phyloP scores from a whole-genome alignment of 2,888 invertebrate species.

The Synanthedon myopaeformis region DNA sequence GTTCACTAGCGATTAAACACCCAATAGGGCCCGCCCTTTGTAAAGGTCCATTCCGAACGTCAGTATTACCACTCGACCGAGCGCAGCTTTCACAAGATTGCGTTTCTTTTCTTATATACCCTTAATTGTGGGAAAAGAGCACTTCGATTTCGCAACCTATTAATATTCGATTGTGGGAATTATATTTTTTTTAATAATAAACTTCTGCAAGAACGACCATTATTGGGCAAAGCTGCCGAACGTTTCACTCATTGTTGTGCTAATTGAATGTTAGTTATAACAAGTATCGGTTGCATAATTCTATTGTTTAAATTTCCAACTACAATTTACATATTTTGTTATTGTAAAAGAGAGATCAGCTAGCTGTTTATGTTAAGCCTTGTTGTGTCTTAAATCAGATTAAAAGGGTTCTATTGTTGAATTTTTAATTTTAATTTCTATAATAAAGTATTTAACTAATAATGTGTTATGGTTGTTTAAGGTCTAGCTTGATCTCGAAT shows the following conservation, averaged over 20 bases:
- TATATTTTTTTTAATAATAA: neutral
- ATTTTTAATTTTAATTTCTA: conserved; percentile 4
- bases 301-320: conserved; percentile 18
- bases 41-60: conserved; percentile 23
- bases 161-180: conserved; percentile 46
- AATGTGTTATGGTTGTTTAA: too few species aligned
- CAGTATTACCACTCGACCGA: conserved; percentile 47
- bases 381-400: conserved; percentile 4
- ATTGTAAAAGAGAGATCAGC: neutral
- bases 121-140: conserved; percentile 57
- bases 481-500: too few species aligned
- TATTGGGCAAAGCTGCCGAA: conserved; percentile 29
- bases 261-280: conserved; percentile 29
- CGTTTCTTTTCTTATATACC: conserved; percentile 27
- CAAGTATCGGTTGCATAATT: conserved; percentile 9
- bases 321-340: neutral
- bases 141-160: conserved; percentile 42
- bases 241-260: conserved; percentile 31
- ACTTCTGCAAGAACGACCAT: conserved; percentile 10
- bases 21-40: conserved; percentile 44
- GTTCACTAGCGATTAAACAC: conserved; percentile 47
- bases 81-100: conserved; percentile 20
- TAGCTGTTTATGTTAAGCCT: conserved; percentile 3
- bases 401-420: neutral
- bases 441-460: conserved; percentile 6